Evolutionary conservation across 2,888 invertebrate genomes (phyloP).

Genomic region (Choreutis nemorana): DNA sequence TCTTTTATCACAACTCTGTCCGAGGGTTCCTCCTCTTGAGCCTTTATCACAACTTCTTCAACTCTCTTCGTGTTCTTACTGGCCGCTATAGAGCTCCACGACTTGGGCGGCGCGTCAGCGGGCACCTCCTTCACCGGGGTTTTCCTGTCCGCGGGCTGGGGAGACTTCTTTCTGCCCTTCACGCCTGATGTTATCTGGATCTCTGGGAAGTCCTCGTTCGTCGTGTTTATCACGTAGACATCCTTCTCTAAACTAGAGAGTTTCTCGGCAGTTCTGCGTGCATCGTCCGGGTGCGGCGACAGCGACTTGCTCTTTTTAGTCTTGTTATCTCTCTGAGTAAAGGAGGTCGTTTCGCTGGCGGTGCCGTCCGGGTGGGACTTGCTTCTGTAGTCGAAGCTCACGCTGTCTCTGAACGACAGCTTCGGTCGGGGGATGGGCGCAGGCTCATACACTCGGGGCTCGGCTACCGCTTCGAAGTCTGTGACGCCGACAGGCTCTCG

Average conservation of each 20-base stretch:
- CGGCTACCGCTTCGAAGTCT: too few species aligned
- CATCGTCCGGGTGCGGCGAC: conserved; percentile 29
- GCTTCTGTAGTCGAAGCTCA: too few species aligned
- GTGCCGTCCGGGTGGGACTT: conserved; percentile 7
- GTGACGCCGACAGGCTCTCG: too few species aligned
- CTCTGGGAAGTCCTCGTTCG: conserved; percentile 53
- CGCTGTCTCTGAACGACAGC: too few species aligned
- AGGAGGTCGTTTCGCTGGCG: conserved; percentile 15
- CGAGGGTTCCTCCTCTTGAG: conserved; percentile 1
- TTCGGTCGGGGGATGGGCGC: too few species aligned
- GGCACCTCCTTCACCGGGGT: conserved; percentile 18
- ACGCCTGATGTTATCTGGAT: conserved; percentile 48
- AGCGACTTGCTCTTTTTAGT: conserved; percentile 38
- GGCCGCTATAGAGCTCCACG: conserved; percentile 65
- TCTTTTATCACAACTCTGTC: conserved; percentile 16
- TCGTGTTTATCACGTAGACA: conserved; percentile 51
- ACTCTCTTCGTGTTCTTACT: conserved; percentile 28
- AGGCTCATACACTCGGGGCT: too few species aligned
- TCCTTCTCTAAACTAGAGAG: conserved; percentile 32
- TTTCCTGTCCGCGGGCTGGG: conserved; percentile 26
- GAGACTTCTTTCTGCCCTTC: conserved; percentile 41
- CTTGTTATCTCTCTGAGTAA: conserved; percentile 26
- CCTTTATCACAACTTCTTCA: conserved; percentile 12
- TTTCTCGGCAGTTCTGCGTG: conserved; percentile 28
- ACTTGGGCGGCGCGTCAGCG: conserved; percentile 39